Evolutionary conservation across 2,888 invertebrate genomes (phyloP).

Genomic region (Congeria kusceri): DNA sequence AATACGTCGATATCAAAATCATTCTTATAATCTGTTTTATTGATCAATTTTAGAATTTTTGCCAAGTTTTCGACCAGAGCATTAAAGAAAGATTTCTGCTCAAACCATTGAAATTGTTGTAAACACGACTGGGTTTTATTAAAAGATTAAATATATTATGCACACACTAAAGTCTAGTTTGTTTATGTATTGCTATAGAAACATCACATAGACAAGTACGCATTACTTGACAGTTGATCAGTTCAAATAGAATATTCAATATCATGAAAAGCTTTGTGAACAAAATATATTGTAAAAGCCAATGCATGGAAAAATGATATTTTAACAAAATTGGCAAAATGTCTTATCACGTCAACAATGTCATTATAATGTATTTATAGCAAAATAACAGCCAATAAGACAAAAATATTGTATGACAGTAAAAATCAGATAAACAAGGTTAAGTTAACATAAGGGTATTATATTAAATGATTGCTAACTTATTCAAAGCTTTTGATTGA

Average conservation of each 20-base stretch:
- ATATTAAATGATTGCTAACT: too few species aligned
- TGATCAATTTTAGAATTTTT: slow-evolving; percentile 2
- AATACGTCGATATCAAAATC: neutral
- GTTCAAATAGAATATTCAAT: slow-evolving; percentile 33
- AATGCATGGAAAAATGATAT: slow-evolving; percentile 29
- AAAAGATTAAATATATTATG: slow-evolving; percentile 53
- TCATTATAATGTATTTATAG: too few species aligned
- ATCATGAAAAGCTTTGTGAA: neutral
- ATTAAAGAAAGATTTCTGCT: slow-evolving; percentile 1
- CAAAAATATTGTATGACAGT: too few species aligned
- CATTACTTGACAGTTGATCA: slow-evolving; percentile 34
- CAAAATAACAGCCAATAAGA: too few species aligned
- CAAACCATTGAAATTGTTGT: slow-evolving; percentile 25
- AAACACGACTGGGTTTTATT: slow-evolving; percentile 30
- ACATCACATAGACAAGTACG: slow-evolving; percentile 31
- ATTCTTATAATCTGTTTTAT: slow-evolving; percentile 1
- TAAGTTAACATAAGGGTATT: too few species aligned
- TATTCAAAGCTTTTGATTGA: too few species aligned
- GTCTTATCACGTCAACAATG: neutral
- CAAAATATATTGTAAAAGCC: slow-evolving; percentile 26
- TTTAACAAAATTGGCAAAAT: slow-evolving; percentile 20
- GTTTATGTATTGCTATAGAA: slow-evolving; percentile 57
- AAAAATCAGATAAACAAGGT: too few species aligned
- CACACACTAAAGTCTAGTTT: slow-evolving; percentile 52
- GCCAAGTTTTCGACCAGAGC: slow-evolving; percentile 6